phyloP scores from a whole-genome alignment of 2,797 vertebrate species.

The Pitangus sulphuratus region DNA sequence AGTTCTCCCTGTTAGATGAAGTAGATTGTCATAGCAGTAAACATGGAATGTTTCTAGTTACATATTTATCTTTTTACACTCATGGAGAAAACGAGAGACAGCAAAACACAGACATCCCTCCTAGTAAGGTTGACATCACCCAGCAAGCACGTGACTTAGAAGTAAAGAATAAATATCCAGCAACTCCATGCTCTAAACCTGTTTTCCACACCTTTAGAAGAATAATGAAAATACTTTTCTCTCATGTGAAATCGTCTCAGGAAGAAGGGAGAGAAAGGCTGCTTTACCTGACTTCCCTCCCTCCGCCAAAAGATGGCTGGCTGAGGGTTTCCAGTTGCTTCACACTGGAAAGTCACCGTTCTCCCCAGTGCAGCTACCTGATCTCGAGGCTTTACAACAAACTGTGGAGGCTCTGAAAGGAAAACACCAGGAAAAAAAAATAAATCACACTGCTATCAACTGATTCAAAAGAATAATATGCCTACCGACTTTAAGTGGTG shows the following conservation, averaged over 20 bases:
- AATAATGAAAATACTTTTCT: neutral
- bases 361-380: conserved; percentile 94
- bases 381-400: conserved; percentile 94
- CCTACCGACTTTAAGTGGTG: neutral
- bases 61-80: neutral
- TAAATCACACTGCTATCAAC: neutral
- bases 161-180: neutral
- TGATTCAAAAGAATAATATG: neutral
- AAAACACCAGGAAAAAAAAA: neutral
- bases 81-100: neutral
- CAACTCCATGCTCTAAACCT: neutral
- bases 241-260: neutral
- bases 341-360: conserved; percentile 97
- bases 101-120: neutral
- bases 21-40: neutral
- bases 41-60: neutral
- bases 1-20: neutral
- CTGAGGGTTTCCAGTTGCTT: conserved; percentile 96
- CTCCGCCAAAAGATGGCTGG: conserved; percentile 98
- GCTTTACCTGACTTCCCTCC: conserved; percentile 96
- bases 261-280: neutral
- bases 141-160: neutral
- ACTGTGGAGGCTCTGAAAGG: conserved; percentile 91
- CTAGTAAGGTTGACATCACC: neutral
- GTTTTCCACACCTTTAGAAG: neutral